Evolutionary conservation across 2,113 vertebrate genomes (phyloP).

Genomic region (Neolamprologus hecqui): DNA sequence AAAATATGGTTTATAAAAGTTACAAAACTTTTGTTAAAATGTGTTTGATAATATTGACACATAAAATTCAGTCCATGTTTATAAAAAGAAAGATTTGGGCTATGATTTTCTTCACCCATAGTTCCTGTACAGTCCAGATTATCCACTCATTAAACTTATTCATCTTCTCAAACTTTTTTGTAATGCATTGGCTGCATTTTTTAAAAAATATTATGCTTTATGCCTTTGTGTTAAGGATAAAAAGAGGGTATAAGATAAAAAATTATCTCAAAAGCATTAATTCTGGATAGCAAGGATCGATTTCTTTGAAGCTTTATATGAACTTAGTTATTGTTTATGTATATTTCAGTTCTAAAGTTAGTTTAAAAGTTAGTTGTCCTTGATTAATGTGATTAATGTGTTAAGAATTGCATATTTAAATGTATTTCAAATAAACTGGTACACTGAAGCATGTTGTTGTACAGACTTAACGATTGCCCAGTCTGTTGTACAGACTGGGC

Average conservation of each 20-base stretch:
- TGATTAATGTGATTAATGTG: neutral
- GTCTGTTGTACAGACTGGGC: neutral
- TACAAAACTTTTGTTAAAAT: rapidly evolving
- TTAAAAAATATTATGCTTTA: neutral
- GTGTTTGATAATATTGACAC: neutral
- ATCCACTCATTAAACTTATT: neutral
- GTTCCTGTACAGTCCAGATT: neutral
- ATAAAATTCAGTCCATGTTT: neutral
- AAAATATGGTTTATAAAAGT: neutral
- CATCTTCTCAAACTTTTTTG: neutral
- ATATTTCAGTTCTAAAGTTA: neutral
- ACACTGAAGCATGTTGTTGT: neutral
- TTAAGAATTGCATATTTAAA: neutral
- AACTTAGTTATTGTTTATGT: neutral
- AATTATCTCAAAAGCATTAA: neutral
- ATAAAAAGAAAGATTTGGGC: neutral
- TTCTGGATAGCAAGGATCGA: neutral
- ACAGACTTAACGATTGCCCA: neutral
- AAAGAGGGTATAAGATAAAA: neutral
- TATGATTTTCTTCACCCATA: neutral
- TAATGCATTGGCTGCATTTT: neutral
- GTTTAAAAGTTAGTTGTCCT: neutral
- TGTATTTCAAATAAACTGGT: neutral
- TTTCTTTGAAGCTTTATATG: neutral
- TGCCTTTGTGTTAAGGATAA: neutral